These are phyloP conservation scores for Asarcornis scutulata DNA, from an alignment of 2,113 vertebrate genomes.

Conservation along the genomic window DNA sequence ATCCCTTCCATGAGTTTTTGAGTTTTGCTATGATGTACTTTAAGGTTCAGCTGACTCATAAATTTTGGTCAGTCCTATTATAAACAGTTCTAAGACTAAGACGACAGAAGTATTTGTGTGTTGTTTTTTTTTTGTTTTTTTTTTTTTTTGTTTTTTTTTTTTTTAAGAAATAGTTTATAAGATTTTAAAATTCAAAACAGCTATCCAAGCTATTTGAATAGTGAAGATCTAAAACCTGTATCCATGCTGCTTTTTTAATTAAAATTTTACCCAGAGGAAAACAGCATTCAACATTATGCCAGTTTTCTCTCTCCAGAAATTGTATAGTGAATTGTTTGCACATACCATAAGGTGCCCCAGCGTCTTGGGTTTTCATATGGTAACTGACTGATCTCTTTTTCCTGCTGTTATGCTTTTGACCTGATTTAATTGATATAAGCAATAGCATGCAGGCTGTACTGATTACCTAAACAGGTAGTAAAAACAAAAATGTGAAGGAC, in stretches of 20 bases:
- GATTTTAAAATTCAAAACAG: constrained; percentile 80
- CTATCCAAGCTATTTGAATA: constrained; percentile 77
- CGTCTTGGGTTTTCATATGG: constrained; percentile 77
- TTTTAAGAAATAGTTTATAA: constrained; percentile 39
- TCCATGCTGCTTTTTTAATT: constrained; percentile 86
- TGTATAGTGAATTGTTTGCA: constrained; percentile 81
- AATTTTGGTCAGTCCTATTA: background rate
- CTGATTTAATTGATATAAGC: constrained; percentile 79
- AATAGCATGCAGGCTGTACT: constrained; percentile 52
- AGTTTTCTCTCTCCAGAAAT: constrained; percentile 81
- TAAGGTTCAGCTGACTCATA: background rate
- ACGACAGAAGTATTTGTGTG: background rate
- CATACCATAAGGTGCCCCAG: constrained; percentile 79
- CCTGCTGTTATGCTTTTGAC: constrained; percentile 78
- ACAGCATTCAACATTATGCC: constrained; percentile 79
- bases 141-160: background rate
- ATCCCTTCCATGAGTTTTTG: background rate
- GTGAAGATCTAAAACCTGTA: constrained; percentile 78
- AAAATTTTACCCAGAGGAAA: constrained; percentile 85
- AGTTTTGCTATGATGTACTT: background rate
- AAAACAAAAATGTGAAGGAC: constrained; percentile 32
- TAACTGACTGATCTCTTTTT: constrained; percentile 72
- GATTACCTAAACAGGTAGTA: constrained; percentile 75
- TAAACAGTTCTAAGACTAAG: constrained; percentile 55
- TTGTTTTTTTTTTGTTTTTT: no score